Evolutionary conservation across 2,797 vertebrate genomes (phyloP), one percentile per base, ranked within the genome.

Genomic region (Centroberyx gerrardi): DNA sequence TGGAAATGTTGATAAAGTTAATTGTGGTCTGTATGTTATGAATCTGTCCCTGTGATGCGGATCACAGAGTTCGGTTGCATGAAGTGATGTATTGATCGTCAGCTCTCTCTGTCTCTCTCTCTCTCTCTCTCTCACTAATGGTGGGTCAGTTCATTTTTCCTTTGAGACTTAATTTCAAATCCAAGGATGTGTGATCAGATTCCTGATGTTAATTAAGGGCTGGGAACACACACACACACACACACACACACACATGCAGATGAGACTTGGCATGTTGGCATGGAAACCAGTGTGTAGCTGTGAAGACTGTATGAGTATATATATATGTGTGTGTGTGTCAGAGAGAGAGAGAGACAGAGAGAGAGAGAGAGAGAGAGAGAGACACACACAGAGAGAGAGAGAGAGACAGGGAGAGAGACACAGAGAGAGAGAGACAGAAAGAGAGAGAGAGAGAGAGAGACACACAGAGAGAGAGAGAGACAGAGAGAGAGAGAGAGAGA

Each of bases 211-310:
- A 67, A 69, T 31, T 40, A 60, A 29, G 4, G 46, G 59, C 15
- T 15, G 53, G 17, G n/a, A 49, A 42, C 28, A 54, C 65, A 51
- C 46, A 74, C 31, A 59, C 13, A 68, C 40, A 62, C n/a, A 9
- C 29, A 70, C 36, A 52, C 68, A 65, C 38, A 72, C 38, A 17
- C 55, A 60, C 28, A 51, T 48, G 33, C 28, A 67, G 58, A 85
- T 74, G 51, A 78, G 72, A 72, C 40, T 36, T 33, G 58, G 62
- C 65, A 62, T 60, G 82, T 88, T 88, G 82, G 67, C 87, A 71
- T 83, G 76, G 86, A 82, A 87, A 87, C 84, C 62, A 29, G 29
- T 62, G 68, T 42, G 31, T 69, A 27, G 13, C 14, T 64, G 42
- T 29, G 61, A 74, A 46, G 51, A 18, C 31, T 56, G 1, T 61